Conservation (phyloP, 2,888 invertebrate genomes). For the Hemicrepidius hirtus region DNA sequence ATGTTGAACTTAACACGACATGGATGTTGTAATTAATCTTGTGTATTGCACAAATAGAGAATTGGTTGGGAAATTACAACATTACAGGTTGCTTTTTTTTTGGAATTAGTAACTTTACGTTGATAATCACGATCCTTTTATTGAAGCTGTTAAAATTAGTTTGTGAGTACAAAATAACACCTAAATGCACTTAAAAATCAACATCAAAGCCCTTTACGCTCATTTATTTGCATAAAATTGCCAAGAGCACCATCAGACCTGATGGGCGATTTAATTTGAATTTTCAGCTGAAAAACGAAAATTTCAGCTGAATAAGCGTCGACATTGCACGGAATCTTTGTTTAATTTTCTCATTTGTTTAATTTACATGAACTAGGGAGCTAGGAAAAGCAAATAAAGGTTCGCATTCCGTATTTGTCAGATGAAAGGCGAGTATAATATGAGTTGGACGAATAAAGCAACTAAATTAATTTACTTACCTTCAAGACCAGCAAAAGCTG, state of each 20-base stretch:
- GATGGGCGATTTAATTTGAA: background rate
- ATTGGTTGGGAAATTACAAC: too few relatives aligned
- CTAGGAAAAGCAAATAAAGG: background rate
- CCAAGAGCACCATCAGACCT: background rate
- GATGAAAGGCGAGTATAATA: background rate
- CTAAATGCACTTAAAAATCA: slow-evolving; percentile 20
- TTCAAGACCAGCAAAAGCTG: slow-evolving; percentile 91
- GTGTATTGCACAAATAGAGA: too few relatives aligned
- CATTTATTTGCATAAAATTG: slow-evolving; percentile 28
- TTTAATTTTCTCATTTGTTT: too few relatives aligned
- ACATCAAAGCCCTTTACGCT: slow-evolving; percentile 19
- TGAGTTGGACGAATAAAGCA: slow-evolving; percentile 1
- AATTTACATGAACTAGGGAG: background rate
- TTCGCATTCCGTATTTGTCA: slow-evolving; percentile 14
- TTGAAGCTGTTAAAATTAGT: background rate
- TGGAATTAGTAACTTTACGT: too few relatives aligned
- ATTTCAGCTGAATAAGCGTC: background rate
- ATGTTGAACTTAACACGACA: too few relatives aligned
- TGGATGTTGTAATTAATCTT: too few relatives aligned
- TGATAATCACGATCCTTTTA: too few relatives aligned
- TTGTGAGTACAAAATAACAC: slow-evolving; percentile 6
- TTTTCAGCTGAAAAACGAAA: background rate
- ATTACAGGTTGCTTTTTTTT: too few relatives aligned
- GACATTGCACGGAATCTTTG: too few relatives aligned
- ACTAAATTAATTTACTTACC: slow-evolving; percentile 74